Conservation (phyloP, 2,888 invertebrate species). For the Palloptera scutellata region DNA sequence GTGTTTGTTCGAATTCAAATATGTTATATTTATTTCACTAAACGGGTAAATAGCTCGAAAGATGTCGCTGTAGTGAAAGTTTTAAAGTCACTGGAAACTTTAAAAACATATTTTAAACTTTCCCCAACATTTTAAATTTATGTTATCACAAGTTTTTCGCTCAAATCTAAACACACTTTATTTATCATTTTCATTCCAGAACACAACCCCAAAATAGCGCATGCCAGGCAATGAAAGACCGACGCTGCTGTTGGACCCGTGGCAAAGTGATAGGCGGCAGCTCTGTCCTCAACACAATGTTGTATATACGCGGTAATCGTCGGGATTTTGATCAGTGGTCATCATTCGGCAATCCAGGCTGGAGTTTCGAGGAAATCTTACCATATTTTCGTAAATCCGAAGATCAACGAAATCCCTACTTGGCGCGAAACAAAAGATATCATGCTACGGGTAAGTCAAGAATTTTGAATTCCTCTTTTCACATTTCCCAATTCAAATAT, state of each 20-base stretch:
- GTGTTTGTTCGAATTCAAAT: too few relatives aligned
- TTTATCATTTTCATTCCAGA: conserved; percentile 68
- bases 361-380: conserved; percentile 83
- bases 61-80: too few relatives aligned
- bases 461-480: too few relatives aligned
- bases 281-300: conserved; percentile 88
- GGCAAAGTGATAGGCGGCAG: conserved; percentile 90
- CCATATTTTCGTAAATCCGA: conserved; percentile 87
- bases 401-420: conserved; percentile 88
- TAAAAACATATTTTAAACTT: too few relatives aligned
- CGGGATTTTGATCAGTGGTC: conserved; percentile 91
- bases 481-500: background rate
- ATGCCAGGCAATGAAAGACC: conserved; percentile 86
- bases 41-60: too few relatives aligned
- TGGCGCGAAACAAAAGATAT: conserved; percentile 76
- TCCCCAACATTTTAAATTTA: too few relatives aligned
- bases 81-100: too few relatives aligned
- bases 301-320: conserved; percentile 87
- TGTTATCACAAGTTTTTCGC: too few relatives aligned
- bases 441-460: conserved; percentile 72
- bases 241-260: conserved; percentile 87
- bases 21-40: too few relatives aligned
- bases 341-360: conserved; percentile 83
- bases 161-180: background rate
- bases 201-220: conserved; percentile 84